phyloP scores from a whole-genome alignment of 2,797 vertebrate genomes.

The Triplophysa bombifrons region DNA sequence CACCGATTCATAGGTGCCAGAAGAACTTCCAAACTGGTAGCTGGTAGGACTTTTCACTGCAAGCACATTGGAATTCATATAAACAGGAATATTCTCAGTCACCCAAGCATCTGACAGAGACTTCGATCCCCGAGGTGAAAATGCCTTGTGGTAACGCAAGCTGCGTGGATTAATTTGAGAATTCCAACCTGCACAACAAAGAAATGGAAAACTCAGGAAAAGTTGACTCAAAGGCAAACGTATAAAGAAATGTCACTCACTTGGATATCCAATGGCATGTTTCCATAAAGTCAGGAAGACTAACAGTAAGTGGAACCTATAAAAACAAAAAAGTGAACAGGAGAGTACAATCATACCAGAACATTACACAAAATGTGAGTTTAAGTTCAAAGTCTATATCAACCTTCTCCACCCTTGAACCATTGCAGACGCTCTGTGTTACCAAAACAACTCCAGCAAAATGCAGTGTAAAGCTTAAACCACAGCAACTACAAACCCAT shows the following conservation, averaged over 20 bases:
- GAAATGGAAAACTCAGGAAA: background rate
- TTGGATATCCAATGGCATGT: background rate
- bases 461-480: background rate
- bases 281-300: too few relatives aligned
- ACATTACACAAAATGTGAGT: background rate
- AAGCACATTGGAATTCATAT: background rate
- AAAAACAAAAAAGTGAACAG: background rate
- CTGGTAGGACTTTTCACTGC: background rate
- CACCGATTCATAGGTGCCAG: background rate
- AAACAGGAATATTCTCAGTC: too few relatives aligned
- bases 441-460: too few relatives aligned
- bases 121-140: too few relatives aligned
- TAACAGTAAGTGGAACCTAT: background rate
- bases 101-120: too few relatives aligned
- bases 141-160: too few relatives aligned
- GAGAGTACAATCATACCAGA: background rate
- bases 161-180: too few relatives aligned
- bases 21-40: background rate
- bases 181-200: background rate
- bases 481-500: background rate
- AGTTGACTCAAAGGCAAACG: too few relatives aligned
- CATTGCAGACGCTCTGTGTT: background rate
- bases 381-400: accelerated
- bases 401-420: background rate
- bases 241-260: background rate